Evolutionary conservation across 2,888 invertebrate genomes (phyloP).

Genomic region (Zhengitettix transpicula): DNA sequence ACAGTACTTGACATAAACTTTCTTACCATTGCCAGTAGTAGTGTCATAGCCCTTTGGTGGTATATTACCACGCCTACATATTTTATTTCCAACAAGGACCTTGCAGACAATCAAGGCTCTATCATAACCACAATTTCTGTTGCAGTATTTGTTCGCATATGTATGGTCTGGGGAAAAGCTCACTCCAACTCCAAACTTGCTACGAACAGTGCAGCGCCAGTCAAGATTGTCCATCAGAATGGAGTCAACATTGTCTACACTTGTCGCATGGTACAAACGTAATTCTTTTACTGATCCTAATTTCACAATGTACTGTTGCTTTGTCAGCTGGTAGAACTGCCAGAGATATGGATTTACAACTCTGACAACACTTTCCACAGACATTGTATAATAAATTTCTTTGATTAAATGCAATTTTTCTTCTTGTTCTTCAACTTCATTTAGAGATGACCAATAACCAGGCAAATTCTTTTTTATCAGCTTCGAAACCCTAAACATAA

Average conservation of each 20-base stretch:
- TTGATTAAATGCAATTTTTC: too few species aligned
- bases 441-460: too few species aligned
- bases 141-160: constrained; percentile 9
- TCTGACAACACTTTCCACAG: neutral
- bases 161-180: constrained; percentile 8
- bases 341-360: constrained; percentile 1
- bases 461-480: too few species aligned
- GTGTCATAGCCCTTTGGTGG: too few species aligned
- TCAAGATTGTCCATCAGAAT: constrained; percentile 5
- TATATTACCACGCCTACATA: too few species aligned
- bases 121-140: neutral
- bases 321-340: constrained; percentile 9
- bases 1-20: too few species aligned
- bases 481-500: too few species aligned
- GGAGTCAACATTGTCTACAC: constrained; percentile 1
- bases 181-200: constrained; percentile 1
- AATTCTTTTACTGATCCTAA: constrained; percentile 1
- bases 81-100: neutral
- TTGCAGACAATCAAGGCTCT: constrained; percentile 20
- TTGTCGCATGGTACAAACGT: constrained; percentile 9
- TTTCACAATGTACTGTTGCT: constrained; percentile 8
- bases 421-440: too few species aligned
- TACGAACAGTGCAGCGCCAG: neutral
- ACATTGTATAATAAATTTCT: too few species aligned
- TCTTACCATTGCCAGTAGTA: too few species aligned